Evolutionary conservation across 2,888 invertebrate genomes (phyloP), one percentile per base, ranked within the genome.

Genomic region (Tubulanus polymorphus): DNA sequence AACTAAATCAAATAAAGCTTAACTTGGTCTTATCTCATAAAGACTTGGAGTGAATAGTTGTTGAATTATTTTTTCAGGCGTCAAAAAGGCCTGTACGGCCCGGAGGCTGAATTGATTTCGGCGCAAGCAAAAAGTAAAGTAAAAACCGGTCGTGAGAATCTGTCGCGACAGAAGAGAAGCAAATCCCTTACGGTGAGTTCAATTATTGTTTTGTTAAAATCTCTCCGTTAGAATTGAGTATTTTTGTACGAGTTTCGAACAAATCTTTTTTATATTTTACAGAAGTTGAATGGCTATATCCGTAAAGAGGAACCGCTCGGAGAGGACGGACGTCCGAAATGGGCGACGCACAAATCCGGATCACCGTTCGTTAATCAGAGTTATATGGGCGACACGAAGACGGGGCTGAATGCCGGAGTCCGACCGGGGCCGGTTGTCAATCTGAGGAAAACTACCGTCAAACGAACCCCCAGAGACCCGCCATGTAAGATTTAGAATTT

Each of bases 81-180:
- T 15, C 66, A 70, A 57, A 72, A 63, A 55, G 71, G 69, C 30
- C 29, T 58, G 0, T 71, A 71, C 58, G 70, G 69, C 18, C 41
- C 59, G 5, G 67, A 69, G 25, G 62, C 64, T 5, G 63, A 65
- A 5, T 60, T 62, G 1, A 52, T 72, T 0, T 45, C 63, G 1
- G 53, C 49, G 32, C 60, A 66, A 46, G 69, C 68, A 3, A 62
- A 61, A 10, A 70, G 68, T 35, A 74, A 73, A 64, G 66, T 73
- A 15, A 71, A 72, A 48, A 60, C 70, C 3, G 73, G 69, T n/a
- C n/a, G n/a, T n/a, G n/a, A n/a, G n/a, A n/a, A n/a, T n/a, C n/a
- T 32, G 35, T 32, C 10, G n/a, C n/a, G 10, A 32, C 35, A 32
- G 35, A 12, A 10, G 35, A 10, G n/a, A 10, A 32, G 35, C n/a